Conservation (phyloP, 2,888 invertebrate species). For the Sphaerophoria taeniata region DNA sequence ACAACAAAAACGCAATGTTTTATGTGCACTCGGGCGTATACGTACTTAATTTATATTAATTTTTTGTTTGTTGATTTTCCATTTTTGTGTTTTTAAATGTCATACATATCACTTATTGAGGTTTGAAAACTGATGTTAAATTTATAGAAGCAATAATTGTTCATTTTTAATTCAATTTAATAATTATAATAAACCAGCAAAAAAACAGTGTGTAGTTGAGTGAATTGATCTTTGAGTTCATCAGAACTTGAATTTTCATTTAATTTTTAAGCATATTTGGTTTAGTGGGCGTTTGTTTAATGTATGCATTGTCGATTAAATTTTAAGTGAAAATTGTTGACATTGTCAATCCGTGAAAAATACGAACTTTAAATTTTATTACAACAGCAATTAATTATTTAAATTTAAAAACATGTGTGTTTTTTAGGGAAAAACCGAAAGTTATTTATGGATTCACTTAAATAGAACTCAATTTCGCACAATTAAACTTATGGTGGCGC, state of each 20-base stretch:
- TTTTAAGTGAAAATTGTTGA: too few relatives aligned
- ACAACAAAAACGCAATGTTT: background rate
- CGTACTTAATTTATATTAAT: constrained; percentile 4
- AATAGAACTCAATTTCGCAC: too few relatives aligned
- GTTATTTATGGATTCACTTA: too few relatives aligned
- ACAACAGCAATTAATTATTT: too few relatives aligned
- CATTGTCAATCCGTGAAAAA: too few relatives aligned
- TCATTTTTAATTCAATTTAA: constrained; percentile 16
- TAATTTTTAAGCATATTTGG: too few relatives aligned
- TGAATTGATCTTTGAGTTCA: background rate
- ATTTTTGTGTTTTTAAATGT: background rate
- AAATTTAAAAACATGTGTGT: too few relatives aligned
- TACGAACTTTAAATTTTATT: too few relatives aligned
- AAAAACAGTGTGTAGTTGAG: background rate
- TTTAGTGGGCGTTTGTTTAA: too few relatives aligned
- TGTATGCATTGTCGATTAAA: too few relatives aligned
- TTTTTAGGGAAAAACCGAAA: too few relatives aligned
- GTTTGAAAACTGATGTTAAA: background rate
- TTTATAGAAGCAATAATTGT: background rate
- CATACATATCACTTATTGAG: background rate
- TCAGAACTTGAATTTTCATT: background rate
- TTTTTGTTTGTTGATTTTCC: background rate
- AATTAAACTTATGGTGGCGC: too few relatives aligned
- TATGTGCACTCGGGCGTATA: constrained; percentile 32
- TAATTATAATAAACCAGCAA: background rate